These are phyloP conservation scores for Heliconius ismenius DNA, from an alignment of 2,888 invertebrate species.

Conservation along the genomic window DNA sequence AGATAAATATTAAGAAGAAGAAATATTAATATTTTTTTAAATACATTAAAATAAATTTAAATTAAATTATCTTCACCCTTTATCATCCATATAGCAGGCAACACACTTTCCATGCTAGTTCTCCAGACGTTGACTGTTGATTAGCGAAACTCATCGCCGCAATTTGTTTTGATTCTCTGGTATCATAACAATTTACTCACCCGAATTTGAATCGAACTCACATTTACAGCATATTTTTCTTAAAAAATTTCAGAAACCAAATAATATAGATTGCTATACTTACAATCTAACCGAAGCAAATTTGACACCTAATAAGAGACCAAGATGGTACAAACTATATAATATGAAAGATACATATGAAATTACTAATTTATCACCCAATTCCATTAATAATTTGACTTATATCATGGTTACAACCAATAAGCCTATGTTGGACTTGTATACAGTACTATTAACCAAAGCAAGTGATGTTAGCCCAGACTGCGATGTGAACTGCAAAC, in stretches of 20 bases:
- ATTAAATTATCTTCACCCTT: too few relatives aligned
- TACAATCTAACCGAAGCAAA: constrained; percentile 90
- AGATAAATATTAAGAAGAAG: too few relatives aligned
- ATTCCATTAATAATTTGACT: constrained; percentile 83
- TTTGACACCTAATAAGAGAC: constrained; percentile 76
- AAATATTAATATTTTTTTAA: too few relatives aligned
- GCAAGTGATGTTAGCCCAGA: constrained; percentile 70
- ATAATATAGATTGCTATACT: constrained; percentile 86
- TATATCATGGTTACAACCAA: constrained; percentile 81
- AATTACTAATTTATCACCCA: constrained; percentile 82
- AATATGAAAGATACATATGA: constrained; percentile 86
- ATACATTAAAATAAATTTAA: too few relatives aligned
- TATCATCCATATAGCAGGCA: too few relatives aligned
- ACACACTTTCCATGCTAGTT: too few relatives aligned
- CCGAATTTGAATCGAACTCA: too few relatives aligned
- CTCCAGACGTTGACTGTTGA: too few relatives aligned
- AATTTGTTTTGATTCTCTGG: too few relatives aligned
- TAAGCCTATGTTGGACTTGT: constrained; percentile 72
- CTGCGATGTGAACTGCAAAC: constrained; percentile 74
- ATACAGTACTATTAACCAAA: constrained; percentile 79
- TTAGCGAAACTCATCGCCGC: too few relatives aligned
- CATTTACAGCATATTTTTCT: not conserved
- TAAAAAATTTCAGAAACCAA: constrained; percentile 77
- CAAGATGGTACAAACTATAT: constrained; percentile 89
- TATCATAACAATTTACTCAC: too few relatives aligned